Percentiles rank a stretch among this genome's conserved stretches.
These are phyloP conservation scores for Callionymus lyra DNA, from an alignment of 2,113 vertebrate genomes.

Conservation along the genomic window DNA sequence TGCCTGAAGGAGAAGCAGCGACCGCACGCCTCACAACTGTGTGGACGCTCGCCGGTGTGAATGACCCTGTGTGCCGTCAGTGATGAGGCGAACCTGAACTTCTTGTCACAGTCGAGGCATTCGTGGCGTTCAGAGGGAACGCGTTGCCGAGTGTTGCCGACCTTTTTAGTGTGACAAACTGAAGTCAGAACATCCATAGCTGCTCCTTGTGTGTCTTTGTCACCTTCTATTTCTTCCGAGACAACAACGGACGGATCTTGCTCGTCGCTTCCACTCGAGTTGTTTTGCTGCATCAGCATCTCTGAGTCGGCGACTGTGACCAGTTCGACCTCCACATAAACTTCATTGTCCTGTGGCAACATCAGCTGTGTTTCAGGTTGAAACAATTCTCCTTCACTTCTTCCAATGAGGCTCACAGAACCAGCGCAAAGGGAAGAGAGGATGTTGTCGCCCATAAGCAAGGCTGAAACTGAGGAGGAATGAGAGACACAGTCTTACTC, in stretches of 20 bases:
- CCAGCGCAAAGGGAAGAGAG: slow-evolving; percentile 37
- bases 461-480: slow-evolving; percentile 51
- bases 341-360: slow-evolving; percentile 18
- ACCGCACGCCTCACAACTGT: slow-evolving; percentile 48
- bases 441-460: slow-evolving; percentile 43
- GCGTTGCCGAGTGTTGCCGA: too few species aligned
- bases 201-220: too few species aligned
- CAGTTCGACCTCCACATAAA: slow-evolving; percentile 23
- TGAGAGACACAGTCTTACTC: too few species aligned
- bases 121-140: slow-evolving; percentile 16
- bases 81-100: slow-evolving; percentile 72
- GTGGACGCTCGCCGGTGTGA: slow-evolving; percentile 61
- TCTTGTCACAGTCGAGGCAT: slow-evolving; percentile 68
- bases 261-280: too few species aligned
- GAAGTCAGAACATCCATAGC: too few species aligned
- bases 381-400: slow-evolving; percentile 1
- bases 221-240: too few species aligned
- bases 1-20: slow-evolving; percentile 59
- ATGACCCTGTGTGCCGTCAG: slow-evolving; percentile 68
- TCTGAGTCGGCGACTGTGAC: slow-evolving; percentile 8
- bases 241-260: too few species aligned
- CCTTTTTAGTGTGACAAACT: too few species aligned
- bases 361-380: slow-evolving; percentile 1
- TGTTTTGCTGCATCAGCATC: too few species aligned
- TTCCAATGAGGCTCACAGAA: neutral